Evolutionary conservation across 1,140 invertebrate genomes (phyloP), one percentile per base, ranked within the genome.

Genomic region (Phocides pigmalion): DNA sequence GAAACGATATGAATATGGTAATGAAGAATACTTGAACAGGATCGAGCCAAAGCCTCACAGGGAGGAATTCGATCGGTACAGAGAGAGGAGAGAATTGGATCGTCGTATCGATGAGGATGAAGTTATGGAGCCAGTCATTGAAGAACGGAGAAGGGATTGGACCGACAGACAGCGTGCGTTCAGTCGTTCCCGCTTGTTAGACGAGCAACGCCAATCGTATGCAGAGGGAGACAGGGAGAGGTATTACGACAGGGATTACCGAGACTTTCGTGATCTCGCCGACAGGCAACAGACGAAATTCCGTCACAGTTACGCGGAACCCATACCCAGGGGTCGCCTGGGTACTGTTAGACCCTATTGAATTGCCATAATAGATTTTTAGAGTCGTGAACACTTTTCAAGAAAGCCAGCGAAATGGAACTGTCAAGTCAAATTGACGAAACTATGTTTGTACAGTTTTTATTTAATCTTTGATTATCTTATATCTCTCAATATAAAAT

Each of bases 281-380:
- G 89, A 92, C 6, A 65, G 89, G 32, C 87, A 88, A 59, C 88
- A 80, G 67, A 78, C 82, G 3, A 92, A 92, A 59, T 90, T 88
- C 70, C 81, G 90, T 11, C 91, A 92, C 70, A 92, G 91, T 62
- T 92, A 92, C 58, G 91, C 91, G 22, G 90, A 92, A 54, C 91
- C 91, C 9, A 87, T 92, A 49, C 85, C 87, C 0, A 70, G 91
- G 19, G 90, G 87, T n/a, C 84, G 90, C 25, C 80, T 92, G 4
- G 89, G 89, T 0, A 90, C 90, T 46, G 89, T 92, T 22, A 78
- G 90, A 65, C 90, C 91, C 32, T 92, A 92, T 68, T 92, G 72
- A 86, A 68, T 79, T 84, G 88, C 85, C 86, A 90, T 88, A 90
- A 76, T 89, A 85, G 82, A 75, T 76, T 54, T 74, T 64, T 66